Base-by-base conservation (phyloP, 2,888 invertebrate species). In the Thereva nobilitata region DNA sequence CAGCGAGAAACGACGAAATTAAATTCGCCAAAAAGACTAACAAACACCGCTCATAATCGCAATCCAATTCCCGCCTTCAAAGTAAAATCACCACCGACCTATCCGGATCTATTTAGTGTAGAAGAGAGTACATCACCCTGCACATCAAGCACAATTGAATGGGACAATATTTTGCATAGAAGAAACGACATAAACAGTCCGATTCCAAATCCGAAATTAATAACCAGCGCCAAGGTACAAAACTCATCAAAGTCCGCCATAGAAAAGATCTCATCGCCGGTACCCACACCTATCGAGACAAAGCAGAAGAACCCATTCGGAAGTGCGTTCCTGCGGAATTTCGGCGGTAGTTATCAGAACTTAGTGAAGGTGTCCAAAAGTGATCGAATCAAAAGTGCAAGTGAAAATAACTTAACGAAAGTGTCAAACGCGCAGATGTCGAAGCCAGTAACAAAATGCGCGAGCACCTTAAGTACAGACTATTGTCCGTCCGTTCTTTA, bases 401-500 rank as follows among this genome's bases (percentile, higher is more conserved):
- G 70, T 70, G 70, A 70, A 68, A 67, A 64, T 61, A 70, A 70
- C 67, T 55, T 70, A 57, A 23, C 67, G n/a, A 64, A 66, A 55
- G 45, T 67, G 7, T 10, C 66, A 1, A 8, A 64, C 38, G 7
- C n/a, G 2, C 63, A 68, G 40, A 34, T 63, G 8, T 66, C 53
- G 59, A 64, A 61, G 4, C 63, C 45, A 34, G 10, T 12, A 12
- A 61, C 44, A 37, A 47, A 56, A 54, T 35, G 42, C 61, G 41
- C 44, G n/a, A 41, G 12, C 49, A 63, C 47, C 8, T 37, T 45
- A 5, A 40, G 49, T 35, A 45, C 66, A 1, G 69, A 68, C 61
- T 71, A 71, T 66, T 71, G 71, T 42, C 71, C 71, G n/a, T 71
- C 71, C 9, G 71, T 69, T 10, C 57, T 71, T 6, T 71, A 63